Conservation (phyloP, 2,113 vertebrate genomes). For the Hypocryptadius cinnamomeus region DNA sequence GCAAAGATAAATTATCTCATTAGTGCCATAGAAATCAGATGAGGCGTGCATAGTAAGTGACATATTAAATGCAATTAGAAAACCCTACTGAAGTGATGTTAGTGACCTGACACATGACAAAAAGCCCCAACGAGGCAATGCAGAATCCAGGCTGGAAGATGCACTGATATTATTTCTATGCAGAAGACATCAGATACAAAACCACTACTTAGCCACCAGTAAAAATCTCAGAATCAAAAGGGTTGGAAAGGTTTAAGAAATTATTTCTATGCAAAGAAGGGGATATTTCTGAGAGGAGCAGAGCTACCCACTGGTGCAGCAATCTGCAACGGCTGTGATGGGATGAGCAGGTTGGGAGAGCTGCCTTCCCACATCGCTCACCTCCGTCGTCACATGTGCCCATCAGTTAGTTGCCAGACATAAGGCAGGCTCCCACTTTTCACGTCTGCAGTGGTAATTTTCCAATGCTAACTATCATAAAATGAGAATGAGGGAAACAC, state of each 20-base stretch:
- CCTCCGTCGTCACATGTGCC: accelerated
- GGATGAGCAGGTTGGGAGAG: neutral
- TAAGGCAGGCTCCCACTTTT: neutral
- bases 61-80: constrained; percentile 59
- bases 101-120: constrained; percentile 46
- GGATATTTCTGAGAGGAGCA: neutral
- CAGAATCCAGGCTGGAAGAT: neutral
- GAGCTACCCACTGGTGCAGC: neutral
- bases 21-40: constrained; percentile 47
- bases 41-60: constrained; percentile 35
- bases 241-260: neutral
- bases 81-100: constrained; percentile 45
- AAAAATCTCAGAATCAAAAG: neutral
- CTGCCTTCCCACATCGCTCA: accelerated
- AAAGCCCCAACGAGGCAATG: neutral
- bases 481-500: neutral
- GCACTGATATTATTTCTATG: neutral
- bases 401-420: neutral
- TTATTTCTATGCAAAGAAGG: neutral
- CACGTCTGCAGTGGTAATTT: neutral
- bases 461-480: neutral
- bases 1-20: constrained; percentile 51
- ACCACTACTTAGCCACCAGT: neutral
- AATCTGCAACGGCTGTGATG: neutral
- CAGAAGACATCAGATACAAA: neutral